These are phyloP conservation scores for Tetranychus piercei DNA, from an alignment of 2,888 invertebrate species.

Conservation along the genomic window DNA sequence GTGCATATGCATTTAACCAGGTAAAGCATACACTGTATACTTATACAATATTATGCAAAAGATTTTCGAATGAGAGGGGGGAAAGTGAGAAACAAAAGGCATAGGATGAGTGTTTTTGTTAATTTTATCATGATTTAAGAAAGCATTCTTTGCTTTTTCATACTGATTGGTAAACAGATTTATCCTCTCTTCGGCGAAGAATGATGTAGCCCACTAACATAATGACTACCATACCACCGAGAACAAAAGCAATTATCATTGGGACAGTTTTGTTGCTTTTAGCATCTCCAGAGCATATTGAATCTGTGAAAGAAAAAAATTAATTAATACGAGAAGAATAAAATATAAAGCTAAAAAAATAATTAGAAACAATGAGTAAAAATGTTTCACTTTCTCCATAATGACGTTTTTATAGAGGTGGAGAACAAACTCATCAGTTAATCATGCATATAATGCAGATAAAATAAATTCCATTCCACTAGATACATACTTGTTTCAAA, in stretches of 20 bases:
- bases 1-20: too few species aligned
- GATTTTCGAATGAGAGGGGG: too few species aligned
- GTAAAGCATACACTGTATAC: too few species aligned
- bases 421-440: too few species aligned
- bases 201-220: slow-evolving; percentile 2
- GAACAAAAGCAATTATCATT: slow-evolving; percentile 8
- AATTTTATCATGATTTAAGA: not conserved
- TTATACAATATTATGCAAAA: too few species aligned
- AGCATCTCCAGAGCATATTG: not conserved
- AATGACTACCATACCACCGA: slow-evolving; percentile 2
- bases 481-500: not conserved
- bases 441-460: too few species aligned
- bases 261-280: slow-evolving; percentile 2
- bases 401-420: too few species aligned
- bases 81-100: not conserved
- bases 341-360: not conserved
- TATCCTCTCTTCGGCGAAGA: not conserved
- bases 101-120: not conserved
- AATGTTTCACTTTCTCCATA: not conserved
- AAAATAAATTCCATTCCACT: not conserved
- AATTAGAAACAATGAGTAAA: not conserved
- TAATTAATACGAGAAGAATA: not conserved
- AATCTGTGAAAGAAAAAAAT: not conserved
- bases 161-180: not conserved
- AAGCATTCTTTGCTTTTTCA: not conserved